phyloP scores from a whole-genome alignment of 2,797 vertebrate species.

The Acrossocheilus wenchowensis region DNA sequence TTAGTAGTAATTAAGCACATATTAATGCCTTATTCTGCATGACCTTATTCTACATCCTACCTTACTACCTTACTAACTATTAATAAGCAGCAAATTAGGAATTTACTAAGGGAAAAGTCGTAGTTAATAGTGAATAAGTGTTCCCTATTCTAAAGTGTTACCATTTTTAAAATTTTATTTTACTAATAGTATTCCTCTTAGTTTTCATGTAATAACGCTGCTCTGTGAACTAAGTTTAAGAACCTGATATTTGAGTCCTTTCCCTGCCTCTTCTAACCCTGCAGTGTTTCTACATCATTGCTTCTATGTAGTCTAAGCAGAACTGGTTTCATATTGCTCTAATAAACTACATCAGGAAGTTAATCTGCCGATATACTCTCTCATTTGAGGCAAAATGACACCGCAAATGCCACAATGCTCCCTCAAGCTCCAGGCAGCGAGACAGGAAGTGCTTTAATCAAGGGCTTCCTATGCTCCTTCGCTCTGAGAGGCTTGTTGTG shows the following conservation, averaged over 20 bases:
- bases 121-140: too few relatives aligned
- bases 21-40: too few relatives aligned
- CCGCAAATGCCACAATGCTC: conserved; percentile 41
- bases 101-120: too few relatives aligned
- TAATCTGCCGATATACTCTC: conserved; percentile 48
- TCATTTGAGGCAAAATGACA: conserved; percentile 62
- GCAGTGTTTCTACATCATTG: conserved; percentile 34
- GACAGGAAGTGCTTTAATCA: conserved; percentile 81
- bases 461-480: conserved; percentile 67
- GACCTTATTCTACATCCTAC: too few relatives aligned
- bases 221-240: neutral
- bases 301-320: conserved; percentile 35
- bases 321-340: conserved; percentile 53
- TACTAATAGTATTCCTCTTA: neutral
- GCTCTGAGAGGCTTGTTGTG: conserved; percentile 67
- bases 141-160: too few relatives aligned
- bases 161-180: neutral
- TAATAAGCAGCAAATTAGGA: too few relatives aligned
- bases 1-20: too few relatives aligned
- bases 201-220: neutral
- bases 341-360: conserved; percentile 51
- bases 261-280: conserved; percentile 12
- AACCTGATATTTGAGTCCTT: neutral
- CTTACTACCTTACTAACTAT: too few relatives aligned
- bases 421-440: conserved; percentile 65